These are phyloP conservation scores for Sphinx pinastri DNA, from an alignment of 2,888 invertebrate species.

Conservation along the genomic window DNA sequence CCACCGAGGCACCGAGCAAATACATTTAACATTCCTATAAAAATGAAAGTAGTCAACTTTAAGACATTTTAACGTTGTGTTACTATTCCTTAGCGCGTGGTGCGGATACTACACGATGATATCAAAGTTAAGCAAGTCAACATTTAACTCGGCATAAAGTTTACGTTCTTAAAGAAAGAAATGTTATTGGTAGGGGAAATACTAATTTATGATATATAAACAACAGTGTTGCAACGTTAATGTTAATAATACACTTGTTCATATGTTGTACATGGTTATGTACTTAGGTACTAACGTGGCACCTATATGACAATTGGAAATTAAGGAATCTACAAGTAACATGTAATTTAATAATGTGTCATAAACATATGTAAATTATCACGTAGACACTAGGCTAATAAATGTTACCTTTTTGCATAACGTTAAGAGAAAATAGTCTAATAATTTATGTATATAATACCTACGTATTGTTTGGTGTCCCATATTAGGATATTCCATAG, in stretches of 20 bases:
- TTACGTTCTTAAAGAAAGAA: not conserved
- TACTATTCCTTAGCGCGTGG: not conserved
- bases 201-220: not conserved
- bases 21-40: not conserved
- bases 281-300: not conserved
- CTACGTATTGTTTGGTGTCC: not conserved
- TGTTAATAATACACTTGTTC: conserved; percentile 1
- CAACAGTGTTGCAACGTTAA: not conserved
- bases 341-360: not conserved
- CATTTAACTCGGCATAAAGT: not conserved
- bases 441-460: not conserved
- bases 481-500: conserved; percentile 6
- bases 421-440: not conserved
- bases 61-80: too few relatives aligned
- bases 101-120: not conserved
- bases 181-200: not conserved
- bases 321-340: not conserved
- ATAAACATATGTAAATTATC: conserved; percentile 3
- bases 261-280: not conserved
- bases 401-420: not conserved
- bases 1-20: too few relatives aligned
- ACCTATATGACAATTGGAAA: not conserved
- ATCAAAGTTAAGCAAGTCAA: conserved; percentile 7
- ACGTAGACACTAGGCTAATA: not conserved
- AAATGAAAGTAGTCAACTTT: not conserved